These are phyloP conservation scores for Atopsyche davidsoni DNA, from an alignment of 1,140 invertebrate genomes.

Conservation along the genomic window DNA sequence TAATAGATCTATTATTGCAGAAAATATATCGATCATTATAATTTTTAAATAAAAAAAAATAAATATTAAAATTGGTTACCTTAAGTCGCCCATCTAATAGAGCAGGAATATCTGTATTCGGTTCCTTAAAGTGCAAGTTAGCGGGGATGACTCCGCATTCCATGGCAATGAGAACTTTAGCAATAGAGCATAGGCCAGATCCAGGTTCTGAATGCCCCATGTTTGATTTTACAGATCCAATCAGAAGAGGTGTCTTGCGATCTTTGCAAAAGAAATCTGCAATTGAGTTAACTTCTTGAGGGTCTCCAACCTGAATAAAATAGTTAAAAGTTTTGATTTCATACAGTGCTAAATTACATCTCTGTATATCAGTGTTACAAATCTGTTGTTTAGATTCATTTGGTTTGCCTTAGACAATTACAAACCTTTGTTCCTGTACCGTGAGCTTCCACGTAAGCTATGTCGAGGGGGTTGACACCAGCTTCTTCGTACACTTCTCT, in stretches of 20 bases:
- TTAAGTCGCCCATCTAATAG: slow-evolving; percentile 79
- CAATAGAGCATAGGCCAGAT: slow-evolving; percentile 83
- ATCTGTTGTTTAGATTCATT: too few relatives aligned
- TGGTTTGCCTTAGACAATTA: too few relatives aligned
- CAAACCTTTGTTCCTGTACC: slow-evolving; percentile 92
- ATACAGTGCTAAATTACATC: too few relatives aligned
- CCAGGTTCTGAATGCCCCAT: slow-evolving; percentile 97
- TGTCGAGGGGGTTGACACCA: slow-evolving; percentile 71
- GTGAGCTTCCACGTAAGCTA: slow-evolving; percentile 90
- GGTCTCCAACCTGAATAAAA: slow-evolving; percentile 69
- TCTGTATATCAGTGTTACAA: too few relatives aligned
- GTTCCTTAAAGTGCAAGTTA: slow-evolving; percentile 83
- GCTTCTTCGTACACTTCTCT: slow-evolving; percentile 78
- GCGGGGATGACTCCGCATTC: slow-evolving; percentile 78
- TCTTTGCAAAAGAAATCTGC: slow-evolving; percentile 86
- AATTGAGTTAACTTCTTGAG: slow-evolving; percentile 92
- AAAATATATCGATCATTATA: too few relatives aligned
- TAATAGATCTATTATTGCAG: slow-evolving; percentile 11
- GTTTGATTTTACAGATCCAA: slow-evolving; percentile 96
- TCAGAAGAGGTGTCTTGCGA: slow-evolving; percentile 69
- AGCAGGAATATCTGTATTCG: slow-evolving; percentile 85
- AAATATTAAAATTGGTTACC: too few relatives aligned
- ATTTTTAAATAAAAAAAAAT: too few relatives aligned
- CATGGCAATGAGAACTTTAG: slow-evolving; percentile 89
- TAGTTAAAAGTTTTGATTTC: too few relatives aligned